Evolutionary conservation across 1,140 invertebrate genomes (phyloP), one percentile per base, ranked within the genome.

Genomic region (Zaprionus ghesquierei): DNA sequence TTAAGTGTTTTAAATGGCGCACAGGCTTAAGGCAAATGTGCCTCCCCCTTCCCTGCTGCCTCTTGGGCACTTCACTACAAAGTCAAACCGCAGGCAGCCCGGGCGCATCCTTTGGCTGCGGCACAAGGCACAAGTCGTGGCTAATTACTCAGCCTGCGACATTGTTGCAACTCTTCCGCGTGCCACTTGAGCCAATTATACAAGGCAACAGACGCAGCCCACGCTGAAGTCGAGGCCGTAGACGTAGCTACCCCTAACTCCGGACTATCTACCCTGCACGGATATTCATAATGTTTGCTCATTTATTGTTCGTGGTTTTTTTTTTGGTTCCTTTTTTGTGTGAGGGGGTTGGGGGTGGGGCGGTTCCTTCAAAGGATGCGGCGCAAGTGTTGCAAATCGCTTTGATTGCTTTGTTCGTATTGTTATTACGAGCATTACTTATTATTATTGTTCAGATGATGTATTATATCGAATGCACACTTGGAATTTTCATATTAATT

Each of bases 401-500:
- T 89, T 89, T 89, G 84, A 89, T 89, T 89, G 76, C 84, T 80
- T 89, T 89, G 84, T 89, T 70, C 72, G 63, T 65, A 69, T 86
- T 86, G 79, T 84, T 85, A 71, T 85, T 80, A 70, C 53, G 59
- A 84, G 77, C 62, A 73, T 77, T 87, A 78, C 69, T 85, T 87
- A 72, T 82, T 70, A 59, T 54, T 82, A 55, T 69, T 84, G 41
- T 59, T 62, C 71, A 46, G 62, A 89, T 87, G 84, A 87, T 87
- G 84, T 89, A 87, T 89, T 89, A 80, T 77, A 50, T 70, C 38
- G 65, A 78, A 72, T 84, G 84, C 80, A 89, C 84, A 89, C 84
- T 84, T 77, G 84, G 84, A 89, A 89, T 89, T 89, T 89, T 89
- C 77, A 89, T 89, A 89, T 89, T 89, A 89, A 89, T 89, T 89